A percentile compares a stretch with the other conserved stretches of the same genome.
Conservation (phyloP, 2,113 vertebrate genomes). For the Centropristis striata region DNA sequence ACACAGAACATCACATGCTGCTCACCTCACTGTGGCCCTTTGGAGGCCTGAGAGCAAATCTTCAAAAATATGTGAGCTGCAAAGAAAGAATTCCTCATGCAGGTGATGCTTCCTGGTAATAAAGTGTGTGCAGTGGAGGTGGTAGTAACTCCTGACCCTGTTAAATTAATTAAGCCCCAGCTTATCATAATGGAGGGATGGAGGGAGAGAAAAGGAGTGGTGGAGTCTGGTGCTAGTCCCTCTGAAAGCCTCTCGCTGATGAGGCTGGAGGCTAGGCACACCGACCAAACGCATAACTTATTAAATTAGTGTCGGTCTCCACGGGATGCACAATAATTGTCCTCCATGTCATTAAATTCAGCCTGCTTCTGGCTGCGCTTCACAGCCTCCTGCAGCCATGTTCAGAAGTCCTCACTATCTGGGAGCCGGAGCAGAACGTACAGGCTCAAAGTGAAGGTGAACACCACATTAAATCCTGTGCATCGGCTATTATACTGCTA, state of each 20-base stretch:
- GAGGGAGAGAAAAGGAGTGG: conserved; percentile 22
- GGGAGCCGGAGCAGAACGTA: not conserved
- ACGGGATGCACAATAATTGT: conserved; percentile 81
- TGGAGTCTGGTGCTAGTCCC: conserved; percentile 65
- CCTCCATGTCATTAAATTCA: conserved; percentile 81
- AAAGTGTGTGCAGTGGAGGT: conserved; percentile 74
- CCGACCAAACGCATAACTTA: conserved; percentile 78
- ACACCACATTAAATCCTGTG: not conserved
- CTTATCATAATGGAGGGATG: conserved; percentile 74
- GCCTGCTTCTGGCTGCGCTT: conserved; percentile 69
- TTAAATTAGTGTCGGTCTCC: conserved; percentile 83
- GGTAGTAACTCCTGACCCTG: conserved; percentile 85
- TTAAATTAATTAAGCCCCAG: conserved; percentile 86
- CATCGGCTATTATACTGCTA: not conserved
- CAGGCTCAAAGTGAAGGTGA: not conserved
- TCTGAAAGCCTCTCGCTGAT: conserved; percentile 70
- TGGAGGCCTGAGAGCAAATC: conserved; percentile 8
- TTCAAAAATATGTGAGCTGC: conserved; percentile 50
- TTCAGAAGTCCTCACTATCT: conserved; percentile 1
- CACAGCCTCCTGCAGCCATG: conserved; percentile 24
- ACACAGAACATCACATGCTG: not conserved
- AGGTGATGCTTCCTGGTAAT: conserved; percentile 65
- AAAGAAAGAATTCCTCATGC: conserved; percentile 65
- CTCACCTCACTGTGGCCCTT: conserved; percentile 5
- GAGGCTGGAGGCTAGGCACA: conserved; percentile 70